Base-by-base conservation (phyloP, 2,888 invertebrate species). In the Podabrus alpinus region DNA sequence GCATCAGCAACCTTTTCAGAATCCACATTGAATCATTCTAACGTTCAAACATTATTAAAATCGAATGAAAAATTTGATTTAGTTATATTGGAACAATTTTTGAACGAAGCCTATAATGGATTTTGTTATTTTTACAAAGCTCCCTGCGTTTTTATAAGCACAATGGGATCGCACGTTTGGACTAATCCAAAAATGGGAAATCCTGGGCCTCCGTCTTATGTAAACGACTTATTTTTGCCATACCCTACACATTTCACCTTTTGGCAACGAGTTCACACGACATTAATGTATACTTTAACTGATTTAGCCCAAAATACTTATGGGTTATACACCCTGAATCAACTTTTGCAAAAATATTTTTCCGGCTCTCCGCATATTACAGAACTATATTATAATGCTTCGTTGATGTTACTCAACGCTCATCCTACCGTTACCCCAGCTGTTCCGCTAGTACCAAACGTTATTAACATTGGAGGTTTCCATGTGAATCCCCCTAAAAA, bases 391-490 rank as follows among this genome's bases (percentile, higher is more conserved):
- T n/a, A n/a, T n/a, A n/a, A n/a, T n/a, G n/a, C n/a, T n/a, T n/a
- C n/a, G n/a, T n/a, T n/a, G 66, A 78, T 85, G 16, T 74, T 86
- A 0, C 21, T 84, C 11, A 83, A 84, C 61, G 83, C 85, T 1
- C 91, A 91, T 81, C 88, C 88, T 66, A 90, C 89, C 82, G 87
- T 89, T 68, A 88, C 89, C 71, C 80, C 85, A 4, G 86, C 90
- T 0, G 83, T 86, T 5, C 90, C 92, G 0, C 86, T 88, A 25
- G 86, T 90, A 9, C 91, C 91, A 0, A 90, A 90, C 81, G 86
- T 90, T 74, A 85, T 91, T 3, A 90, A 91, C 80, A 87, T 92
- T 68, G 91, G 91, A 15, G 91, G 91, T 21, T 82, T 88, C 67
- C 91, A 92, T 71, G 78, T 86, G 1, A 75, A 78, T 70, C 77